Conservation (phyloP, 2,113 vertebrate genomes). For the Sialia sialis region DNA sequence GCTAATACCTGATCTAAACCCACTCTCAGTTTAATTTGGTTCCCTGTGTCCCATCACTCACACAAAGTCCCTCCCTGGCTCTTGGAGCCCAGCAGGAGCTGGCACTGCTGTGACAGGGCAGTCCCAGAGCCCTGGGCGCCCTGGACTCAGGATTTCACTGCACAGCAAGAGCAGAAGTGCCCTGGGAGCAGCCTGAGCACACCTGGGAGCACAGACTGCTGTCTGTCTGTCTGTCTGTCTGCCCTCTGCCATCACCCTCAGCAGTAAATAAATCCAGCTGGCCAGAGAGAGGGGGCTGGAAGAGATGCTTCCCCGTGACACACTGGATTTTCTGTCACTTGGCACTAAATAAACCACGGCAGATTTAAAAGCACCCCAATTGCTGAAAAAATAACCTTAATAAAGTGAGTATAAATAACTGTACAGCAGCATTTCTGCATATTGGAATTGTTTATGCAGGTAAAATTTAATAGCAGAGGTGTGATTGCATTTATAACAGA, state of each 20-base stretch:
- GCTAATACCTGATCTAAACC: neutral
- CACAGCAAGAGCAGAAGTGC: neutral
- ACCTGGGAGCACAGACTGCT: neutral
- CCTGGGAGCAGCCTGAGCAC: rapidly evolving
- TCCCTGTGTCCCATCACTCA: neutral
- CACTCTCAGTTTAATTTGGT: too few relatives aligned
- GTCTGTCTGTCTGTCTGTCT: neutral
- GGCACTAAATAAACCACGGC: neutral
- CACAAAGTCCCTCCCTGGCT: neutral
- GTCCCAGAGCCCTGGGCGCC: rapidly evolving
- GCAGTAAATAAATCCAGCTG: neutral
- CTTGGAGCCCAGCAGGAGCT: neutral
- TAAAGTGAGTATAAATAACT: slow-evolving; percentile 25
- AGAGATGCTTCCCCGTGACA: neutral
- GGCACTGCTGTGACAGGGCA: neutral
- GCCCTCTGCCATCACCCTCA: neutral
- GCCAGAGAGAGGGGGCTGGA: neutral
- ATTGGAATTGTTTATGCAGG: slow-evolving; percentile 16
- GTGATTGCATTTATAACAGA: neutral
- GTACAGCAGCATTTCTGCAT: neutral
- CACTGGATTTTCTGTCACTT: neutral
- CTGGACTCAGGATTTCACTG: rapidly evolving
- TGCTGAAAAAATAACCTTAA: neutral
- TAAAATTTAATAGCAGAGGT: slow-evolving; percentile 31
- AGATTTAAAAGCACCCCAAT: neutral